phyloP scores from a whole-genome alignment of 1,140 invertebrate species.

The Bombus huntii region DNA sequence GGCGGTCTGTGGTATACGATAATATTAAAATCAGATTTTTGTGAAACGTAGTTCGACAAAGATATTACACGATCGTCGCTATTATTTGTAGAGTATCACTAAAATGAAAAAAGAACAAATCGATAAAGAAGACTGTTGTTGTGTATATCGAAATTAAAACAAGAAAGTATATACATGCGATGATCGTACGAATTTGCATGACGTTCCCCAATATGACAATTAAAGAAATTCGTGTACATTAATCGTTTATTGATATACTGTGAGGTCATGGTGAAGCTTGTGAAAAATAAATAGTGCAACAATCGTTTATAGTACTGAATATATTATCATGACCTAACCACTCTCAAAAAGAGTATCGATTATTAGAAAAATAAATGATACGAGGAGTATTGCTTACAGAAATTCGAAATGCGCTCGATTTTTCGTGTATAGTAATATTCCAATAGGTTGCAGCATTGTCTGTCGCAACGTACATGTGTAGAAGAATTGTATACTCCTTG shows the following conservation, averaged over 20 bases:
- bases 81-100: slow-evolving; percentile 35
- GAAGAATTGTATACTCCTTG: slow-evolving; percentile 74
- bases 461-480: slow-evolving; percentile 59
- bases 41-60: slow-evolving; percentile 32
- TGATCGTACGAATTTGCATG: slow-evolving; percentile 55
- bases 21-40: slow-evolving; percentile 51
- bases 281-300: slow-evolving; percentile 62
- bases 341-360: slow-evolving; percentile 51
- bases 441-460: slow-evolving; percentile 47
- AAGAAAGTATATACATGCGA: slow-evolving; percentile 29
- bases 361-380: slow-evolving; percentile 58
- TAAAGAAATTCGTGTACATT: slow-evolving; percentile 62
- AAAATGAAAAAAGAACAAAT: slow-evolving; percentile 5
- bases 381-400: slow-evolving; percentile 54
- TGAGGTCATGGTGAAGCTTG: slow-evolving; percentile 59
- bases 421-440: slow-evolving; percentile 58
- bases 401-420: slow-evolving; percentile 32
- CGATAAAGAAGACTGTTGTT: slow-evolving; percentile 51
- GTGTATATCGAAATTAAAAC: slow-evolving; percentile 39
- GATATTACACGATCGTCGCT: slow-evolving; percentile 41
- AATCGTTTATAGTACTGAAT: slow-evolving; percentile 65
- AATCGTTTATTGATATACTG: slow-evolving; percentile 60
- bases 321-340: slow-evolving; percentile 63
- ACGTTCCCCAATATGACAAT: slow-evolving; percentile 56
- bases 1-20: slow-evolving; percentile 53